A percentile compares a stretch with the other conserved stretches of the same genome.
Evolutionary conservation across 1,140 invertebrate species (phyloP).

Genomic region (Caenorhabditis remanei): DNA sequence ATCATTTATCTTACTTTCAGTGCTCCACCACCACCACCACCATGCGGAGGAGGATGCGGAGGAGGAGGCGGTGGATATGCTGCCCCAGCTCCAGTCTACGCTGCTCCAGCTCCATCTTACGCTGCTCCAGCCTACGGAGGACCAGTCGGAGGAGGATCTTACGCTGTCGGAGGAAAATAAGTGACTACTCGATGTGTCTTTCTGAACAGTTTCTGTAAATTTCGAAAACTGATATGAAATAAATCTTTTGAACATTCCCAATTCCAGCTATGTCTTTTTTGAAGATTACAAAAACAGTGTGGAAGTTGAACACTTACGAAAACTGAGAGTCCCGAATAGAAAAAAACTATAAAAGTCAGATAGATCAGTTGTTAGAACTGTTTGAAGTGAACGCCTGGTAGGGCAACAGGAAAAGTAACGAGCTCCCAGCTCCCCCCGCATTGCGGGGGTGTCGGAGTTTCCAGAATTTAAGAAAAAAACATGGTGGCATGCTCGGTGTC

Average conservation of each 20-base stretch:
- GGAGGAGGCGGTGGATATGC: background rate
- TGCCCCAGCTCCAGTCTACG: constrained; percentile 27
- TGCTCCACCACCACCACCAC: constrained; percentile 40
- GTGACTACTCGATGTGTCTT: background rate
- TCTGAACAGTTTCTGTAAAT: constrained; percentile 12
- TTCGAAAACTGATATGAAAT: background rate
- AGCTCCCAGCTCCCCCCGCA: too few species aligned
- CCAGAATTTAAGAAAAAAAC: too few species aligned
- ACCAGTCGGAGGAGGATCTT: constrained; percentile 12
- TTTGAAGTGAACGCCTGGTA: too few species aligned
- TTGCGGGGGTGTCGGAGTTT: too few species aligned
- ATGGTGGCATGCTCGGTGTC: too few species aligned
- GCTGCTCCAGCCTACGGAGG: background rate
- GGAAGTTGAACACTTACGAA: too few species aligned
- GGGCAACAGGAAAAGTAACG: too few species aligned
- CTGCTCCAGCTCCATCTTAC: constrained; percentile 27
- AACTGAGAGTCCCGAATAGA: too few species aligned
- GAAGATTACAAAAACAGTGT: background rate
- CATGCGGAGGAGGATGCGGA: background rate
- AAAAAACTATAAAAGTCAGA: too few species aligned
- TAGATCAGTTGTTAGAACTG: too few species aligned
- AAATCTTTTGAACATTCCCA: background rate
- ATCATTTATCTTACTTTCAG: background rate
- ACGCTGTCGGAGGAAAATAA: constrained; percentile 24
- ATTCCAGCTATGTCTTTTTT: background rate